phyloP scores from a whole-genome alignment of 2,888 invertebrate species.

The Electrophaes corylata region DNA sequence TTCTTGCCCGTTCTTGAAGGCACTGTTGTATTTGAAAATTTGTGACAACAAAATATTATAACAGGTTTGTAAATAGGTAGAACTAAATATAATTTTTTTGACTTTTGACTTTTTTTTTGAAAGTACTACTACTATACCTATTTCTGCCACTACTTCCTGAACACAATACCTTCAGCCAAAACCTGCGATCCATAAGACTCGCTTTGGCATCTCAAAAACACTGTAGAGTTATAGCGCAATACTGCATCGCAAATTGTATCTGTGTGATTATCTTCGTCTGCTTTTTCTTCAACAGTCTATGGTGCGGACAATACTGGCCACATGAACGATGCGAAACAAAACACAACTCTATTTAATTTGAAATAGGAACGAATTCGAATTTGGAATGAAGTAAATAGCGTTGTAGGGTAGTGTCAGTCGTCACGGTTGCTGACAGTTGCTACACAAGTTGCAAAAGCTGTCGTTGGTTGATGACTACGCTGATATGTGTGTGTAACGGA shows the following conservation, averaged over 20 bases:
- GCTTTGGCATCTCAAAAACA: not conserved
- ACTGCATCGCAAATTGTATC: constrained; percentile 14
- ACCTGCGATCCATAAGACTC: not conserved
- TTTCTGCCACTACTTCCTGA: too few relatives aligned
- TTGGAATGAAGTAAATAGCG: constrained; percentile 36
- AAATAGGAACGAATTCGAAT: constrained; percentile 33
- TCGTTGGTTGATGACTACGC: constrained; percentile 69
- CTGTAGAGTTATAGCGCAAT: not conserved
- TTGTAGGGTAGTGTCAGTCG: constrained; percentile 65
- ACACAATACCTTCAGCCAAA: too few relatives aligned
- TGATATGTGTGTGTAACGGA: constrained; percentile 75
- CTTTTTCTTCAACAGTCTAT: constrained; percentile 35
- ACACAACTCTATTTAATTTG: constrained; percentile 27
- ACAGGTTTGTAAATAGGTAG: not conserved
- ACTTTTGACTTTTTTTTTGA: too few relatives aligned
- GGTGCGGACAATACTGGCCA: constrained; percentile 38
- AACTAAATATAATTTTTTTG: not conserved
- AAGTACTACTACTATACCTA: too few relatives aligned
- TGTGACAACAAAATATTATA: too few relatives aligned
- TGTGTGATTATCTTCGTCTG: constrained; percentile 35
- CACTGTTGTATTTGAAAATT: too few relatives aligned
- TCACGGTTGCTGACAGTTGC: constrained; percentile 72
- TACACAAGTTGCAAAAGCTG: constrained; percentile 77
- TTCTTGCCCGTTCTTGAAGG: constrained; percentile 2
- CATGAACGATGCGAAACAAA: constrained; percentile 24